Evolutionary conservation across 2,797 vertebrate genomes (phyloP), one percentile per base, ranked within the genome.

Genomic region (Tadarida brasiliensis): DNA sequence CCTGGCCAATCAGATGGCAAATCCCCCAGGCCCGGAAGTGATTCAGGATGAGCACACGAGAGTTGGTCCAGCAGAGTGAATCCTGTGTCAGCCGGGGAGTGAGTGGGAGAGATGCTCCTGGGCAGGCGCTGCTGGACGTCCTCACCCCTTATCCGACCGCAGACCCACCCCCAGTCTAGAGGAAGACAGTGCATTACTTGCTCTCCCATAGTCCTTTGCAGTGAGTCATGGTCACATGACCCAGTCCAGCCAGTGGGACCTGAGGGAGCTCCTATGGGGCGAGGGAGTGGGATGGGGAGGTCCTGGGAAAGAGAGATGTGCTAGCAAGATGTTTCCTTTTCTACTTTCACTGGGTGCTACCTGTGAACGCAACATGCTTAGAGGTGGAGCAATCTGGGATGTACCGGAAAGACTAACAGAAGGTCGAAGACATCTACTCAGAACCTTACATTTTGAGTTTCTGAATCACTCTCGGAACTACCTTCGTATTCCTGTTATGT

Each of bases 81-180:
- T 15, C 68, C 17, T 8, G 14, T 65, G 47, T 30, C 63, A 61
- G 39, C 33, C 16, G 20, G 17, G 56, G 54, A 49, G 44, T 19
- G 51, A 14, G 19, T 28, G 30, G 30, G 49, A 74, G 35, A 39
- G 20, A 19, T 1, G 35, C 12, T 71, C 16, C 16, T 11, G 10
- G 63, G 39, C 33, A 47, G 67, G 30, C 0, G 2, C 33, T 76
- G 26, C 67, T 30, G 56, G 61, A 26, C 0, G 11, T 61, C 33
- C 14, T 47, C 2, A n/a, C 20, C 33, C 24, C 10, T 6, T 5
- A 15, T 49, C 17, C 1, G 0, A 16, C 3, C 4, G 65, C 44
- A 44, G 61, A 61, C n/a, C 39, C 3, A 11, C 47, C 82, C 61
- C n/a, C 9, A 35, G 47, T 26, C 33, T 33, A 73, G 35, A 81